Base-by-base conservation (phyloP, 2,888 invertebrate genomes). In the Keiferia lycopersicella region DNA sequence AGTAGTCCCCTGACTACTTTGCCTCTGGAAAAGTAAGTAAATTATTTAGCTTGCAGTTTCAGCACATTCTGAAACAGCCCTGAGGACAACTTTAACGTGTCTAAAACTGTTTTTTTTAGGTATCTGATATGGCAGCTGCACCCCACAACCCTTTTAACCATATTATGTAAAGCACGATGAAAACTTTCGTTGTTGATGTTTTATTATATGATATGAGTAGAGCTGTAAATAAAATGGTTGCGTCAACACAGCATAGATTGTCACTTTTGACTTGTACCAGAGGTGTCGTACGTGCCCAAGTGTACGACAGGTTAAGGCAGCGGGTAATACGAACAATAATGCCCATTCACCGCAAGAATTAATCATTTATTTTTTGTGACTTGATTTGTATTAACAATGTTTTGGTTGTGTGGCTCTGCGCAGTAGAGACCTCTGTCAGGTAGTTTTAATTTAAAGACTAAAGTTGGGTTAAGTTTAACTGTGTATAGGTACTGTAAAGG, bases 271-370 rank as follows among this genome's bases (percentile, higher is more conserved):
- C 1, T 48, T 18, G 10, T 48, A 18, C 45, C 7, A 10, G 26
- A 3, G 18, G 1, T 12, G 53, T 60, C 14, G 66, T 63, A 65
- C 68, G 68, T 63, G 66, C 61, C 50, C 18, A 48, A 64, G 45
- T 6, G 8, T 39, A 30, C 45, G 34, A 56, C 26, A 53, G 34
- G 20, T 26, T 14, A 12, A n/a, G 11, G 11, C 22, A 34, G 30
- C 50, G 30, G 53, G 26, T 22, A 26, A 26, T 22, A 56, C 26
- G 26, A 39, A 66, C 66, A 67, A 61, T 65, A 59, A 20, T 60
- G 7, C n/a, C 63, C 66, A 61, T 67, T 69, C 67, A 67, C 64
- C 41, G 39, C 20, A 26, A 12, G 14, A 53, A 59, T 39, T 51
- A 51, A 59, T 64, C n/a, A 20, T 22, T 20, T 51, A 18, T 18